Evolutionary conservation across 2,888 invertebrate genomes (phyloP), one percentile per base, ranked within the genome.

Genomic region (Plagodis dolabraria): DNA sequence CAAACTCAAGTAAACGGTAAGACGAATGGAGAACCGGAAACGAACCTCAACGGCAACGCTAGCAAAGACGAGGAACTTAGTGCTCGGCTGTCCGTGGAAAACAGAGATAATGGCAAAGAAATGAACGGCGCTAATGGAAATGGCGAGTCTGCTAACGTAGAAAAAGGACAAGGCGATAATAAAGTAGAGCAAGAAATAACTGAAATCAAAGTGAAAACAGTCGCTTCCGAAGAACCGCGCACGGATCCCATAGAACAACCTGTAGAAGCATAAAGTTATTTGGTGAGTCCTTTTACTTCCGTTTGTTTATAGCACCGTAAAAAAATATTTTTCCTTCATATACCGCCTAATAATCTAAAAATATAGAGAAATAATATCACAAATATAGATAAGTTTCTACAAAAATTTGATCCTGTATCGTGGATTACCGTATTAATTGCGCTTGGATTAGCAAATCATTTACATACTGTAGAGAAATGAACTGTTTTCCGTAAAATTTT

Each of bases 121-220:
- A 76, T 82, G 11, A 88, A 83, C 53, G 83, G 83, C 34, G 72
- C 80, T 6, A 84, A 85, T 22, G 83, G 84, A 2, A 85, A 86
- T 33, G 81, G 85, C 6, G 79, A 79, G 49, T 68, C 76, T 2
- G 64, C 63, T 65, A 82, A 75, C 34, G 55, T 44, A 68, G 88
- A 77, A 75, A 83, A 81, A 75, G 89, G 81, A 35, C 85, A 90
- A 69, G 91, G 85, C 42, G 93, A 92, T 49, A 82, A 71, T 51
- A 86, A 85, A 60, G 66, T 73, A 2, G 86, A 85, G 49, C 65
- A 75, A 0, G 89, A 85, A 55, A 74, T 82, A 42, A 64, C 83
- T 9, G 94, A 94, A 64, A 93, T 94, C 70, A 94, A 94, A 86
- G 92, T 93, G 33, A 94, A 94, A 85, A 89, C 93, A 64, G 87